phyloP scores from a whole-genome alignment of 2,888 invertebrate species.

The Drosophila quinaria region DNA sequence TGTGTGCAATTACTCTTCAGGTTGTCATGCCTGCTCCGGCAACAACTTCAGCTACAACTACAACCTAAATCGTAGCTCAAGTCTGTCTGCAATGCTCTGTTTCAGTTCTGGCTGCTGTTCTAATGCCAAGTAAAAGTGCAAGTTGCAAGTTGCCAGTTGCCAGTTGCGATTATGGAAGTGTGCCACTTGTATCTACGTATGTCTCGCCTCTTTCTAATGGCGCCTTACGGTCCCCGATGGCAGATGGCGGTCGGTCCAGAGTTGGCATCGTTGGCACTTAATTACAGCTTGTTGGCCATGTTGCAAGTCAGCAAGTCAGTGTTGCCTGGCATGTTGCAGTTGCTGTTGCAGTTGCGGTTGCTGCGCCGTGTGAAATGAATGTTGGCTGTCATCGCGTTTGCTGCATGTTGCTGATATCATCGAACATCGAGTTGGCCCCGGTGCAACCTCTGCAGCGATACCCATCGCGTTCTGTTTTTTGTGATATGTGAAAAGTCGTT shows the following conservation, averaged over 20 bases:
- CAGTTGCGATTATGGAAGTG: constrained; percentile 73
- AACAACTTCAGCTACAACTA: background rate
- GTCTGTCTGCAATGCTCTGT: constrained; percentile 22
- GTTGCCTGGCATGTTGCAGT: constrained; percentile 56
- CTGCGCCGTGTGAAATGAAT: constrained; percentile 70
- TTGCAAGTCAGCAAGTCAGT: constrained; percentile 81
- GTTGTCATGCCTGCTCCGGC: constrained; percentile 59
- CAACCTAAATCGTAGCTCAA: constrained; percentile 1
- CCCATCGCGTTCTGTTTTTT: constrained; percentile 38
- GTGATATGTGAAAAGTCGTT: constrained; percentile 61
- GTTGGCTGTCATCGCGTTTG: constrained; percentile 68
- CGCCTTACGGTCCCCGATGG: constrained; percentile 31
- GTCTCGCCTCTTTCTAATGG: constrained; percentile 65
- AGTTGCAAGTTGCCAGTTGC: constrained; percentile 70
- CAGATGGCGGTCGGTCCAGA: constrained; percentile 6
- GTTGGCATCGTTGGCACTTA: constrained; percentile 55
- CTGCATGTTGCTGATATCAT: constrained; percentile 74
- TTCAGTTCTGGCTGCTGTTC: constrained; percentile 36
- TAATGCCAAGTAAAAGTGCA: constrained; percentile 71
- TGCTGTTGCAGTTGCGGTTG: constrained; percentile 38
- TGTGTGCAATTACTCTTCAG: constrained; percentile 80
- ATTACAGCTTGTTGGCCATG: constrained; percentile 74
- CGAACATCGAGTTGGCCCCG: constrained; percentile 64
- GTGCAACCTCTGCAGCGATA: constrained; percentile 45
- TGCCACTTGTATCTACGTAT: constrained; percentile 60